These are phyloP conservation scores for Furcula furcula DNA, from an alignment of 2,888 invertebrate species.

Conservation along the genomic window DNA sequence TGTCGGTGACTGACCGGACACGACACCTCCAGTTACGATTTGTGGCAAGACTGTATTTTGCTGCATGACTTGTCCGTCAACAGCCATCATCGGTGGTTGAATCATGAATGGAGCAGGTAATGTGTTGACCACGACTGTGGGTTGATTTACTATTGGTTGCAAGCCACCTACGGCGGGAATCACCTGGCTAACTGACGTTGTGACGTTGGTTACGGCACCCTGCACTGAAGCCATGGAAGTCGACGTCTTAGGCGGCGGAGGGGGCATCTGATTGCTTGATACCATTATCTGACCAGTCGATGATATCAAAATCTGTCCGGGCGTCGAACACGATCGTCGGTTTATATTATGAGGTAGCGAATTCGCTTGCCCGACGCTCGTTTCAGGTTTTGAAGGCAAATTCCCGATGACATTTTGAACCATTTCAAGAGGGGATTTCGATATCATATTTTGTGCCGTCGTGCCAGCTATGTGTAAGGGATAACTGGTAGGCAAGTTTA, in stretches of 20 bases:
- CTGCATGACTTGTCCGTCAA: slow-evolving; percentile 86
- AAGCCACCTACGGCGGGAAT: slow-evolving; percentile 84
- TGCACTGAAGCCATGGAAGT: slow-evolving; percentile 83
- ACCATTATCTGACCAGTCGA: slow-evolving; percentile 89
- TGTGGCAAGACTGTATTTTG: slow-evolving; percentile 87
- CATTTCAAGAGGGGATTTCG: slow-evolving; percentile 87
- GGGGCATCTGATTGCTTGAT: slow-evolving; percentile 84
- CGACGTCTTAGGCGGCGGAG: slow-evolving; percentile 82
- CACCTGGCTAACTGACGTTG: slow-evolving; percentile 84
- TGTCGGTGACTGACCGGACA: slow-evolving; percentile 77
- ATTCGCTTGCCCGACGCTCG: slow-evolving; percentile 66
- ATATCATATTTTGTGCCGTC: slow-evolving; percentile 76
- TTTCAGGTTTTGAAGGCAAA: slow-evolving; percentile 75
- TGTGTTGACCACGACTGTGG: slow-evolving; percentile 90
- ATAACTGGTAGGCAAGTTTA: slow-evolving; percentile 71
- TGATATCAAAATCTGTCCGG: slow-evolving; percentile 88
- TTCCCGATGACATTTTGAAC: slow-evolving; percentile 89
- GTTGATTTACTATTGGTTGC: slow-evolving; percentile 87
- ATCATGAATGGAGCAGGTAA: slow-evolving; percentile 89
- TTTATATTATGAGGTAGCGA: slow-evolving; percentile 44
- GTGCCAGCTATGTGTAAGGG: slow-evolving; percentile 73
- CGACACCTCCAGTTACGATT: slow-evolving; percentile 84
- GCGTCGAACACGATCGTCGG: slow-evolving; percentile 53
- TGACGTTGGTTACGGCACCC: slow-evolving; percentile 84
- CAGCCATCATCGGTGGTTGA: slow-evolving; percentile 89